Conservation (phyloP, 2,113 vertebrate species). For the Chloropsis cyanopogon region DNA sequence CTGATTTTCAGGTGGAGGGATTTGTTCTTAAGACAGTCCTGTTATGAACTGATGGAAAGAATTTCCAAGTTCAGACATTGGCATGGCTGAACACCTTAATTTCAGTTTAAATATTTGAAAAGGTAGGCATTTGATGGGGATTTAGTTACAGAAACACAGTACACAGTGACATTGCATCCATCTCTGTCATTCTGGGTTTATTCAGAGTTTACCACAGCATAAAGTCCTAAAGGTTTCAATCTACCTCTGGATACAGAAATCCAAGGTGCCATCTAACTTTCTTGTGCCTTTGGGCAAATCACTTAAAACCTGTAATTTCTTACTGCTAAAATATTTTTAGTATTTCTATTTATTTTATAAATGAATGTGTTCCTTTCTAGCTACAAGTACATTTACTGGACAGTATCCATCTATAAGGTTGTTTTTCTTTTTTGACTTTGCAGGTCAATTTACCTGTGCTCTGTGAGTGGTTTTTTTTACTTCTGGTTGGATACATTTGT, state of each 20-base stretch:
- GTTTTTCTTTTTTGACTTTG: not conserved
- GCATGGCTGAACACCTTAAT: not conserved
- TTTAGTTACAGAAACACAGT: not conserved
- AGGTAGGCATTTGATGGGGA: not conserved
- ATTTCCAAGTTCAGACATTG: not conserved
- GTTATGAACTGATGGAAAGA: not conserved
- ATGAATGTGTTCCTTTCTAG: not conserved
- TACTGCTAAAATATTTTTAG: not conserved
- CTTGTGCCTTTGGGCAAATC: not conserved
- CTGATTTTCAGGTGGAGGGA: not conserved
- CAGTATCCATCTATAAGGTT: not conserved
- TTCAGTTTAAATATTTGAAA: not conserved
- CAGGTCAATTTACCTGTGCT: not conserved
- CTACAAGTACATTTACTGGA: not conserved
- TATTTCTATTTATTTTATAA: not conserved
- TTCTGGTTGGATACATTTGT: not conserved
- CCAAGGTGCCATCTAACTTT: not conserved
- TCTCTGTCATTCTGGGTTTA: not conserved
- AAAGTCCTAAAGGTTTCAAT: not conserved
- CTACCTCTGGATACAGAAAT: not conserved
- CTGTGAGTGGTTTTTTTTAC: not conserved
- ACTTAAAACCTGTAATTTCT: not conserved
- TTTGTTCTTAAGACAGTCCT: not conserved
- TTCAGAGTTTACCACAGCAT: not conserved
- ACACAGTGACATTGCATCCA: no score